phyloP scores from a whole-genome alignment of 2,888 invertebrate genomes.

The Temnothorax unifasciatus region DNA sequence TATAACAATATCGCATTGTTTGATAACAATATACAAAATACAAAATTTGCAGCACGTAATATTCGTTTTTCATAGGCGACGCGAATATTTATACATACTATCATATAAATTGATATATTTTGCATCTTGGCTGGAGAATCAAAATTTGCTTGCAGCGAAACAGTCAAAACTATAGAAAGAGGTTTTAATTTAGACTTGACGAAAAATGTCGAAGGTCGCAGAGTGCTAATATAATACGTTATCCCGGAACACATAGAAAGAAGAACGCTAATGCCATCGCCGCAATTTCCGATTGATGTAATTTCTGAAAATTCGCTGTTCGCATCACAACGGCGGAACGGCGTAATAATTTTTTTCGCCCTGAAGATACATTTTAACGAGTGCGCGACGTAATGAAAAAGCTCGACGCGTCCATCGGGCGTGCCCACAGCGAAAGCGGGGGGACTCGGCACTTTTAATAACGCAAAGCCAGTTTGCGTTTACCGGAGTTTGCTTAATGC shows the following conservation, averaged over 20 bases:
- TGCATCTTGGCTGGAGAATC: background rate
- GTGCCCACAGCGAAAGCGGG: conserved; percentile 70
- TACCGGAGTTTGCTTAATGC: conserved; percentile 79
- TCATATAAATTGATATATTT: background rate
- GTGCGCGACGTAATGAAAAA: conserved; percentile 68
- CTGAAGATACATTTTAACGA: conserved; percentile 70
- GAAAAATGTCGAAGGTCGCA: background rate
- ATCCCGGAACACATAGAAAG: background rate
- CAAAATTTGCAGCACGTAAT: background rate
- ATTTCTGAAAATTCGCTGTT: conserved; percentile 39
- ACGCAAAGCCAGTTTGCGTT: conserved; percentile 82
- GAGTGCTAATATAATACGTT: background rate
- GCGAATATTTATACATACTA: background rate
- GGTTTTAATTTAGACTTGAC: background rate
- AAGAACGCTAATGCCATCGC: background rate
- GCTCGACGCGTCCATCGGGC: conserved; percentile 67
- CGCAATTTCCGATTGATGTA: background rate
- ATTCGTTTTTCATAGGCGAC: background rate
- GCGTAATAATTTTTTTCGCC: conserved; percentile 61
- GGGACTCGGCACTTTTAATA: conserved; percentile 77
- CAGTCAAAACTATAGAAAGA: background rate
- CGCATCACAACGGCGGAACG: conserved; percentile 4
- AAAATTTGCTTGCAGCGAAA: background rate
- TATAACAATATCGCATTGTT: too few relatives aligned
- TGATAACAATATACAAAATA: background rate